Evolutionary conservation across 1,140 invertebrate genomes (phyloP), one percentile per base, ranked within the genome.

Genomic region (Berghia stephanieae): DNA sequence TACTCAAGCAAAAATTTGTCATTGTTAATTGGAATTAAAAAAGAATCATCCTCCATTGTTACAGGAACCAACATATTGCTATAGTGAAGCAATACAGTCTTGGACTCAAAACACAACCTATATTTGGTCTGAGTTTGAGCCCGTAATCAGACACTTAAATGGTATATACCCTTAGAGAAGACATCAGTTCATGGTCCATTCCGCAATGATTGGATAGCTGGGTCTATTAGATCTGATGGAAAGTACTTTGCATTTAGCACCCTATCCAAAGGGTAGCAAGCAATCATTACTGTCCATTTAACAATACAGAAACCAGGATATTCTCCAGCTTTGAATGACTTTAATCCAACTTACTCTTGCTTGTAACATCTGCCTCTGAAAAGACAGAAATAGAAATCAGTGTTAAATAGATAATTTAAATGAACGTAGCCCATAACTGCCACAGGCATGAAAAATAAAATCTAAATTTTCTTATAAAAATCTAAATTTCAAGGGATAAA

Each of bases 281-380:
- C n/a, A n/a, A n/a, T n/a, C n/a, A n/a, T n/a, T n/a, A n/a, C n/a
- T n/a, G n/a, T n/a, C n/a, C n/a, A n/a, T n/a, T n/a, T n/a, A n/a
- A n/a, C n/a, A n/a, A n/a, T n/a, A 73, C 6, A 49, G 31, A 36
- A 68, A 42, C 36, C 66, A 36, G 31, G 10, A 36, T 5, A 36
- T 36, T 16, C 8, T 21, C 21, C 36, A 27, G 43, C 55, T 52
- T 49, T 72, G 31, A 46, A 31, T 52, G 70, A 55, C 24, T n/a
- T 16, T 68, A 57, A 34, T 60, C 36, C n/a, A 43, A 75, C 57
- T 13, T 57, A 52, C 55, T 82, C 79, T 79, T 31, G 73, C 77
- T 60, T 55, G 40, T 34, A 84, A 73, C 16, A 52, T 66, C 36
- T 71, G 60, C 63, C 68, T 78, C 78, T 78, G 40, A 31, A 75